Evolutionary conservation across 2,888 invertebrate species (phyloP), one percentile per base, ranked within the genome.

Genomic region (Aethes cnicana): DNA sequence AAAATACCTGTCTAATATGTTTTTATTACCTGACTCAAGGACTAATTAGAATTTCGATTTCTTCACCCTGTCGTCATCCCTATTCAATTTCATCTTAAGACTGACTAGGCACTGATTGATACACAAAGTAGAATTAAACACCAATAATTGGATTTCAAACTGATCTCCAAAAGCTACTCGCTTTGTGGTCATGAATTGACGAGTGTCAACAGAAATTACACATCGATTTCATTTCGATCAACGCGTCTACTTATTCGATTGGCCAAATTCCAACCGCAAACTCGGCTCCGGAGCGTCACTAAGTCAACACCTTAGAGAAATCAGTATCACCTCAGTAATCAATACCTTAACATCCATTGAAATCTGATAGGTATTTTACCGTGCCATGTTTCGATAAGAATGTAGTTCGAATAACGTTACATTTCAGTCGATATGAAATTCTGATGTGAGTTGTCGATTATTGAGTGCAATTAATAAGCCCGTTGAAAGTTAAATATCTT

Each of bases 191-290:
- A 52, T 37, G 47, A 57, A 61, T 61, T 61, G 43, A 61, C 56
- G 60, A 64, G 63, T 66, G 64, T 68, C 71, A 65, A 62, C 61
- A n/a, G 53, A 56, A 53, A 62, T 61, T 63, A 62, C n/a, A 62
- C 62, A 60, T 55, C 57, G 14, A 36, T 18, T 52, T 58, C 53
- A 53, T 60, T 64, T 62, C 58, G 62, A 60, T 25, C 55, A 33
- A 59, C 48, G 52, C 60, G 53, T 44, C 46, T 57, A 56, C 49
- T 58, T 59, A 64, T 62, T 58, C 43, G 58, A 62, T 47, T 63
- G 64, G 62, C 65, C 63, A 66, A 44, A 71, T 65, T 63, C 53
- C 64, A 58, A 80, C 79, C 77, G 68, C 79, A 75, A 67, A 68
- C 66, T 64, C 56, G 65, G 74, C 68, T 69, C 61, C 50, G 57